Conservation (phyloP, 2,797 vertebrate genomes). For the Emydoidea blandingii region DNA sequence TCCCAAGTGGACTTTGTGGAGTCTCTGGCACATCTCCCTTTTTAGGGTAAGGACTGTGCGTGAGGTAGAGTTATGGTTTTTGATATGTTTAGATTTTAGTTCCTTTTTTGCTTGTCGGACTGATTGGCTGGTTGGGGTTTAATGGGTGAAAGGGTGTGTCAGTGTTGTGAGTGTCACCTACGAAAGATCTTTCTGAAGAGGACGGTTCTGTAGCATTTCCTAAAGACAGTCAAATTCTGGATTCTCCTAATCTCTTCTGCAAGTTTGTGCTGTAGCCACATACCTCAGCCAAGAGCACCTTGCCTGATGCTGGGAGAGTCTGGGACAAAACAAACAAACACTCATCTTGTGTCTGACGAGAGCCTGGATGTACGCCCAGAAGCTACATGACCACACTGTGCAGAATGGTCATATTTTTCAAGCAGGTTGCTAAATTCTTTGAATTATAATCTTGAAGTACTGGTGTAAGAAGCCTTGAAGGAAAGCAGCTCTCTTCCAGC, state of each 20-base stretch:
- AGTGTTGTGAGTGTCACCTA: background rate
- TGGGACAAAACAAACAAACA: constrained; percentile 18
- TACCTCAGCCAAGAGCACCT: constrained; percentile 29
- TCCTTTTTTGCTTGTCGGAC: background rate
- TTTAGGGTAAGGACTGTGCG: background rate
- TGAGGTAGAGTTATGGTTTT: accelerated
- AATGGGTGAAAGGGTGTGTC: background rate
- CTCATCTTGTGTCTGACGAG: background rate
- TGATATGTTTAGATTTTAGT: background rate
- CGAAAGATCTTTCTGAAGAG: background rate
- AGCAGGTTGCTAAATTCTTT: background rate
- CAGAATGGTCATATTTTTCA: background rate
- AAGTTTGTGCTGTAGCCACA: constrained; percentile 29
- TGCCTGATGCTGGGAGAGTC: constrained; percentile 11
- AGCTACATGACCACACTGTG: background rate
- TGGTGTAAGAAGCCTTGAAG: background rate
- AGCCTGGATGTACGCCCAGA: background rate
- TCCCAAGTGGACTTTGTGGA: background rate
- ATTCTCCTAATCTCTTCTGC: background rate
- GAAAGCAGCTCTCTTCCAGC: background rate
- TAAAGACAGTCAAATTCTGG: background rate
- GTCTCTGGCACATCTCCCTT: background rate
- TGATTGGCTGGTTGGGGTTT: too few species aligned
- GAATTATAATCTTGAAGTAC: background rate
- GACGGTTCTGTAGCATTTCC: background rate